Conservation (phyloP, 2,888 invertebrate genomes). For the Harmothoe impar region DNA sequence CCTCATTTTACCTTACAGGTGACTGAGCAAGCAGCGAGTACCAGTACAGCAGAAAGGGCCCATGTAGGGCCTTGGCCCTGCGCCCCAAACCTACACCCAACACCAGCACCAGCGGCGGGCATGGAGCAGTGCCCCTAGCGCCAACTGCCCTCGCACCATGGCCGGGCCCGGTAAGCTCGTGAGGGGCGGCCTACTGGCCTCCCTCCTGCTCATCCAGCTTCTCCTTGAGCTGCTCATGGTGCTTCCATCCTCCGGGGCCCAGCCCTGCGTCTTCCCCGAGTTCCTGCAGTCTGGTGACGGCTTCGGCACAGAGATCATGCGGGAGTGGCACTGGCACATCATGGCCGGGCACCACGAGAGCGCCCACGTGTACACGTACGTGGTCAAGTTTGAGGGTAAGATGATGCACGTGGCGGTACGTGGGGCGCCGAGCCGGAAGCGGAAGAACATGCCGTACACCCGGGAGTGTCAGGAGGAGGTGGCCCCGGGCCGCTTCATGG, state of each 20-base stretch:
- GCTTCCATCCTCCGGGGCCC: not conserved
- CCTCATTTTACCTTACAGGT: not conserved
- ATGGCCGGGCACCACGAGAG: conserved; percentile 43
- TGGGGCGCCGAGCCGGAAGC: not conserved
- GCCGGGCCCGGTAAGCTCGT: not conserved
- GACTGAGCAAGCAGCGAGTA: not conserved
- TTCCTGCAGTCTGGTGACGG: conserved; percentile 60
- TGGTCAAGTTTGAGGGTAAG: conserved; percentile 55
- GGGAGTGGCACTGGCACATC: conserved; percentile 63
- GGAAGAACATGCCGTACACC: conserved; percentile 42
- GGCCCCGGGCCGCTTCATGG: conserved; percentile 74
- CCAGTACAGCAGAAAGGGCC: not conserved
- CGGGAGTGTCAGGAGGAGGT: conserved; percentile 71
- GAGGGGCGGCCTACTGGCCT: not conserved
- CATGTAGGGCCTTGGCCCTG: not conserved
- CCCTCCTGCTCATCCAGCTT: not conserved
- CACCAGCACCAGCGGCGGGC: not conserved
- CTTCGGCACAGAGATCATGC: conserved; percentile 56
- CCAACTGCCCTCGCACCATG: not conserved
- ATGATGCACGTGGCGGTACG: conserved; percentile 53
- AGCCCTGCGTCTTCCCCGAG: conserved; percentile 52
- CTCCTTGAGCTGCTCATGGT: not conserved
- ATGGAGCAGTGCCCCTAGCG: not conserved
- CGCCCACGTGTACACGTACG: conserved; percentile 57
- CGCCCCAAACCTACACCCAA: not conserved